A percentile compares a stretch with the other conserved stretches of the same genome.
Evolutionary conservation across 2,888 invertebrate genomes (phyloP).

Genomic region (Cryptocheilus praepositus): DNA sequence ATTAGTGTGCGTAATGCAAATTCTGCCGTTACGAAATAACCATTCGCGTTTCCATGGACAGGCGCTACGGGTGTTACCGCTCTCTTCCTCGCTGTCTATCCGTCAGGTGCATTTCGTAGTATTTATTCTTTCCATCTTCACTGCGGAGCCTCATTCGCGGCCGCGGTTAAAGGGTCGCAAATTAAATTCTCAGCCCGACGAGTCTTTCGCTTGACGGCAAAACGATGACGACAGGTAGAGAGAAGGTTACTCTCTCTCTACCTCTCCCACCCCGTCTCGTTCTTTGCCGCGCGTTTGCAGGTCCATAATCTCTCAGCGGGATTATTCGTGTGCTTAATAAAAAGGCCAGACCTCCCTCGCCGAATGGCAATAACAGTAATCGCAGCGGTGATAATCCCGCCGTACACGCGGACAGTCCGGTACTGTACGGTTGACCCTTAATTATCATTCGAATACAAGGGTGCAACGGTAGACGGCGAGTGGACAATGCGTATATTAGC

Average conservation of each 20-base stretch:
- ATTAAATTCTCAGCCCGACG: conserved; percentile 41
- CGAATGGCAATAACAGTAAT: conserved; percentile 46
- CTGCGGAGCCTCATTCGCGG: conserved; percentile 40
- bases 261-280: background rate
- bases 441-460: too few relatives aligned
- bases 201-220: conserved; percentile 36
- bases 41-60: too few relatives aligned
- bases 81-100: background rate
- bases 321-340: conserved; percentile 47
- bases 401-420: conserved; percentile 10
- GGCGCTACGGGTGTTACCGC: background rate
- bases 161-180: conserved; percentile 49
- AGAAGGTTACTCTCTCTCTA: background rate
- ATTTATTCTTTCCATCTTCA: conserved; percentile 34
- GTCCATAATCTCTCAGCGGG: conserved; percentile 6
- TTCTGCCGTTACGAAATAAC: too few relatives aligned
- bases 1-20: too few relatives aligned
- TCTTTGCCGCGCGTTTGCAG: background rate
- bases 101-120: conserved; percentile 1
- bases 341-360: conserved; percentile 28
- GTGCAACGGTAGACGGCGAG: too few relatives aligned
- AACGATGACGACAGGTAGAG: conserved; percentile 19
- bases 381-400: conserved; percentile 23
- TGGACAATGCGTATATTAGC: too few relatives aligned
- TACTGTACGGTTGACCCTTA: background rate